Evolutionary conservation across 2,888 invertebrate genomes (phyloP), one percentile per base, ranked within the genome.

Genomic region (Nomada fucata): DNA sequence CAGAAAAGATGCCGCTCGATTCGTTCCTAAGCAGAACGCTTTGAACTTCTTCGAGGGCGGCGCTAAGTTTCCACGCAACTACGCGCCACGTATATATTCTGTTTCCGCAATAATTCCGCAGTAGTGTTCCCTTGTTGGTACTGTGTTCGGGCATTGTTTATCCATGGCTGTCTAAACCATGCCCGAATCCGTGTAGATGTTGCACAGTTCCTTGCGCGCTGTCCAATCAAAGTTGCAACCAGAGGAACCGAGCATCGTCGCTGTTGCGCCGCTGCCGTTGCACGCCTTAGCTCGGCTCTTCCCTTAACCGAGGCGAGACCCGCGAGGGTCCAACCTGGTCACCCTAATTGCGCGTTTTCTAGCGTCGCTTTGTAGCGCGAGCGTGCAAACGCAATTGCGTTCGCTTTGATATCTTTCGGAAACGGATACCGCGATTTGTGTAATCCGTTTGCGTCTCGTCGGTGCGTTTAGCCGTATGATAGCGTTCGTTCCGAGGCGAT

Each of bases 221-320:
- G 67, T 63, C 57, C 79, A 73, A 80, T 79, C 79, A 80, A 73
- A 79, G 55, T 79, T 73, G 36, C 52, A 55, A 47, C 60, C 36
- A 36, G 47, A 59, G 53, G 11, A 47, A 57, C 52, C 64, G 26
- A 61, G 47, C 71, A 50, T 47, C 15, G 65, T n/a, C 36, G 36
- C 20, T 23, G 29, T 7, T 50, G 61, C 1, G 2, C 23, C n/a
- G 23, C 9, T 57, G 13, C 36, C 44, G 36, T 55, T 61, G 47
- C 36, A 20, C 26, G 60, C 55, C 59, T 65, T 72, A 55, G 42
- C 26, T 23, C 26, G 18, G 29, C 5, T 50, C 65, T 29, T 67
- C 42, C 26, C 13, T 26, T 26, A 47, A 61, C 20, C 42, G 50
- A 67, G n/a, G 44, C 53, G 15, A 55, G 42, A 44, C 13, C 53